These are phyloP conservation scores for Salvelinus namaycush DNA, from an alignment of 2,113 vertebrate species.

Conservation along the genomic window DNA sequence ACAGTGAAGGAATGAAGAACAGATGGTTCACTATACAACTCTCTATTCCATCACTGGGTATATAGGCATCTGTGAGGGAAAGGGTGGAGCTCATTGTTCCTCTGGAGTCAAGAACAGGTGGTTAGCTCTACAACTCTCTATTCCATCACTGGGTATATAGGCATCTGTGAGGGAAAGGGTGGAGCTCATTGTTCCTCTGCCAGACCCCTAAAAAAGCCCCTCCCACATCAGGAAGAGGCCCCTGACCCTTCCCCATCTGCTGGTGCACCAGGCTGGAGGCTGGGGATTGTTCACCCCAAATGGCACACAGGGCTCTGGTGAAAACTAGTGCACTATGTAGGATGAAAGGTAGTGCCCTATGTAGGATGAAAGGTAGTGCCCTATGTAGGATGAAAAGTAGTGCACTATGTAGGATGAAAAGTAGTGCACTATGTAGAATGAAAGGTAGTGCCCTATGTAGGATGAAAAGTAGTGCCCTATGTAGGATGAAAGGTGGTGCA, in stretches of 20 bases:
- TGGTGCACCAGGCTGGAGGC: slow-evolving; percentile 23
- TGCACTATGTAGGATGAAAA: no score
- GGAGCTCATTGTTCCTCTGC: slow-evolving; percentile 59
- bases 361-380: no score
- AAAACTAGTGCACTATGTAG: no score
- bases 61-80: slow-evolving; percentile 59
- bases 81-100: slow-evolving; percentile 62
- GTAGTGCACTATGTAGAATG: no score
- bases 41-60: slow-evolving; percentile 50
- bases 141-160: slow-evolving; percentile 51
- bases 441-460: no score
- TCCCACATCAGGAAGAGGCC: slow-evolving; percentile 19
- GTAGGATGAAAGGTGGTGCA: no score
- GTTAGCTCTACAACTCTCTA: slow-evolving; percentile 49
- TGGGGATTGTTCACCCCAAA: slow-evolving; percentile 41
- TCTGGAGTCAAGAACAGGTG: slow-evolving; percentile 73
- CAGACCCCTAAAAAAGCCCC: slow-evolving; percentile 25
- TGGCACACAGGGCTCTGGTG: no score
- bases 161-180: slow-evolving; percentile 60
- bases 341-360: no score
- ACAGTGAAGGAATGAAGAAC: slow-evolving; percentile 61
- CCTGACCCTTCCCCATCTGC: slow-evolving; percentile 68
- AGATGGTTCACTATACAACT: slow-evolving; percentile 68
- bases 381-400: no score
- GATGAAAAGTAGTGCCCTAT: no score